These are phyloP conservation scores for Microchirus variegatus DNA, from an alignment of 2,797 vertebrate species.

Conservation along the genomic window DNA sequence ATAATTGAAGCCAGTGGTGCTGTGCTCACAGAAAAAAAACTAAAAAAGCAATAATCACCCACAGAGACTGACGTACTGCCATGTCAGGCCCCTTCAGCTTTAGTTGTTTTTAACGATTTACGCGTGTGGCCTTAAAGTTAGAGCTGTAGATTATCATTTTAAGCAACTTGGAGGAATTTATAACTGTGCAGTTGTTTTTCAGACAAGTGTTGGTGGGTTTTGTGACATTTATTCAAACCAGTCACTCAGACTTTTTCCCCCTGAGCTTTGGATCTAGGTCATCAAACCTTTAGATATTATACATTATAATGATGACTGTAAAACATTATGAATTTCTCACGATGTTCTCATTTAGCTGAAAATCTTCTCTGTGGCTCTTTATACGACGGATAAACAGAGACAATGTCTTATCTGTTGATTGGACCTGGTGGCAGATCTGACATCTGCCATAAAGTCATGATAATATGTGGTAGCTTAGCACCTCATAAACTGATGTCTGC, in stretches of 20 bases:
- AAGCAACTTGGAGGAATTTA: constrained; percentile 43
- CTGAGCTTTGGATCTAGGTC: not conserved
- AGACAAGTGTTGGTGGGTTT: constrained; percentile 18
- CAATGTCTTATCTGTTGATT: no score
- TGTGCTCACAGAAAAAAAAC: not conserved
- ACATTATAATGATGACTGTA: no score
- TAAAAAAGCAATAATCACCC: not conserved
- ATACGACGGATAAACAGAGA: no score
- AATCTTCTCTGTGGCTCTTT: no score
- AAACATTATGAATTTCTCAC: no score
- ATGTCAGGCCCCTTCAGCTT: not conserved
- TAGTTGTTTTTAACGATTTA: constrained; percentile 46
- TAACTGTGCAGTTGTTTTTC: constrained; percentile 10
- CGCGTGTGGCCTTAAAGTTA: constrained; percentile 16
- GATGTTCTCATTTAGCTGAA: no score
- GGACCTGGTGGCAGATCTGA: no score
- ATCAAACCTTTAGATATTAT: not conserved
- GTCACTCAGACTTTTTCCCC: constrained; percentile 13
- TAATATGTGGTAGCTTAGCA: no score
- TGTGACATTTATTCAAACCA: constrained; percentile 13
- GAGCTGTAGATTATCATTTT: constrained; percentile 47
- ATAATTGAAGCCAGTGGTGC: not conserved
- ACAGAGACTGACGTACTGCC: not conserved
- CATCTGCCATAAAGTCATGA: no score
- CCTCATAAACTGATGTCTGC: no score